Percentiles rank a stretch among this genome's conserved stretches.
Conservation (phyloP, 2,113 vertebrate species). For the Ictidomys tridecemlineatus region DNA sequence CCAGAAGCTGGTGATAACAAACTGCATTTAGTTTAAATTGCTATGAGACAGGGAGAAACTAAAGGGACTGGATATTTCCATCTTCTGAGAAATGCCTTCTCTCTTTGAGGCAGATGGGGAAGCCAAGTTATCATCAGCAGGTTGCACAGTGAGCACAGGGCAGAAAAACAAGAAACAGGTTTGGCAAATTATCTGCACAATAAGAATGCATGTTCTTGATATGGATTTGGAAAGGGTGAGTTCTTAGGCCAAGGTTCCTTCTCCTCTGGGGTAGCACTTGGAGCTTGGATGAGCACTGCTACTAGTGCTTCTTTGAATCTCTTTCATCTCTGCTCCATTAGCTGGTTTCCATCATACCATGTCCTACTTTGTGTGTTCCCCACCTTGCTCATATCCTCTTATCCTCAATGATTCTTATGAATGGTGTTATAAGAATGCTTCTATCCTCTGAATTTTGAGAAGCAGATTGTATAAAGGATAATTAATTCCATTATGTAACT, state of each 20-base stretch:
- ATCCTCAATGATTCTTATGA: constrained; percentile 7
- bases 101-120: neutral
- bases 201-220: neutral
- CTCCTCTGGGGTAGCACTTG: neutral
- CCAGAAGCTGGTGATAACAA: constrained; percentile 24
- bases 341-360: neutral
- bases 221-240: neutral
- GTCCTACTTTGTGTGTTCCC: neutral
- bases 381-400: neutral
- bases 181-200: neutral
- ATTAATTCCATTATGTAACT: constrained; percentile 39
- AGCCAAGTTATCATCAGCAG: neutral
- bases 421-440: constrained; percentile 21
- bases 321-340: neutral
- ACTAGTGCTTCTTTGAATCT: neutral
- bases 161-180: neutral
- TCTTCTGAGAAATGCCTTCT: neutral
- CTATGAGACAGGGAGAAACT: neutral
- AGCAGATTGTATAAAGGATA: constrained; percentile 52
- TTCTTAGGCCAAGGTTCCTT: neutral
- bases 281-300: neutral
- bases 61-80: neutral
- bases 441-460: constrained; percentile 40
- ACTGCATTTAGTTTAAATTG: neutral
- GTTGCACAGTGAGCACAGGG: neutral